These are phyloP conservation scores for Alsophila aescularia DNA, from an alignment of 2,888 invertebrate species.

Conservation along the genomic window DNA sequence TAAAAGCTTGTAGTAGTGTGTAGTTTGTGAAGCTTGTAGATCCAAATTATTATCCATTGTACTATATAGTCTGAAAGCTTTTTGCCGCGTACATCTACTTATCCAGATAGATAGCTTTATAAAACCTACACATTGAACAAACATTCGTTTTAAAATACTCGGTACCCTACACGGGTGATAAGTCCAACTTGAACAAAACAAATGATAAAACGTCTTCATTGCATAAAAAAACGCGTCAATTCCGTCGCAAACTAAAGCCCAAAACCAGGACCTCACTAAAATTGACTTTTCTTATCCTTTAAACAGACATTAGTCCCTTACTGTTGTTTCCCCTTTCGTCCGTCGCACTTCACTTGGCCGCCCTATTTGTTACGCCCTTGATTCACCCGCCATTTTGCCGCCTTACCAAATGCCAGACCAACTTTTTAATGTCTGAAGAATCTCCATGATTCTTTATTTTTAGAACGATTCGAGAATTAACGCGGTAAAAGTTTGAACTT, in stretches of 20 bases:
- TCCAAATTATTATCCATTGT: no score
- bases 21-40: no score
- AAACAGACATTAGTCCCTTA: slow-evolving; percentile 3
- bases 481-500: not conserved
- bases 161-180: no score
- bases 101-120: no score
- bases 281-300: slow-evolving; percentile 5
- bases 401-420: slow-evolving; percentile 38
- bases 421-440: slow-evolving; percentile 41
- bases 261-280: not conserved
- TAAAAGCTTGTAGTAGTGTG: no score
- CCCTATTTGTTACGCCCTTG: slow-evolving; percentile 38
- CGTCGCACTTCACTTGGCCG: slow-evolving; percentile 36
- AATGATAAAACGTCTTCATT: not conserved
- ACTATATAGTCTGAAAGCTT: no score
- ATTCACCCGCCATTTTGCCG: slow-evolving; percentile 39
- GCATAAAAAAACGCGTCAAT: not conserved
- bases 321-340: slow-evolving; percentile 20
- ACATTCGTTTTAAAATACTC: no score
- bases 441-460: slow-evolving; percentile 24
- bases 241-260: not conserved
- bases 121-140: no score
- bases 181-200: no score
- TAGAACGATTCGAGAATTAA: slow-evolving; percentile 4
- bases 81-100: no score